Base-by-base conservation (phyloP, 2,113 vertebrate genomes). In the Leptocoma aspasia region DNA sequence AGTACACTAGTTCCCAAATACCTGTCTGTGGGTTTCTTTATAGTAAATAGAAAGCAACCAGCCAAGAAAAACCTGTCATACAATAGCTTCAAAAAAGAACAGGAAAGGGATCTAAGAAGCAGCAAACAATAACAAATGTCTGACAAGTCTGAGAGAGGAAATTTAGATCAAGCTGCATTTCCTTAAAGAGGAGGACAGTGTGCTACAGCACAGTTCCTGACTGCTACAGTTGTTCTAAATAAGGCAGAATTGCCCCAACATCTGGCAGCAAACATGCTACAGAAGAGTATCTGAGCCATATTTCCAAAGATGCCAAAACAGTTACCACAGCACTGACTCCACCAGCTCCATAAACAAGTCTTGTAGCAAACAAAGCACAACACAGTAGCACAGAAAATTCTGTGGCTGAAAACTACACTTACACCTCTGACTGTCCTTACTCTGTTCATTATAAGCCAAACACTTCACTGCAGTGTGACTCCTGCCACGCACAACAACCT, bases 71-170 rank as follows among this genome's bases (percentile, higher is more conserved):
- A 92, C 59, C 84, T 60, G 76, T 65, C 71, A 83, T 75, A 94
- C 94, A 97, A 97, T 93, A 92, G 94, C 86, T 97, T 94, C 50
- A 90, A 77, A 94, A 93, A 93, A 87, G 63, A 93, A 92, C 97
- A 97, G 97, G 97, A 98, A 98, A 93, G 73, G 52, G 80, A 94
- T 92, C 92, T 93, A 82, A 95, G 92, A 97, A 88, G 69, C 26
- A 94, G 83, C 93, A 94, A 97, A 96, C 97, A 98, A 92, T 95
- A 96, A 96, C 76, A 96, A 96, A 91, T 42, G 69, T 88, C 77
- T 92, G 57, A 95, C 86, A 87, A 64, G 59, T 96, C 78, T 73
- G 77, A 96, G 47, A 80, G 66, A 97, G 96, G 97, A 98, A 98
- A 96, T 94, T 76, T 61, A 89, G 72, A 97, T 41, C 66, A 94